Base-by-base conservation (phyloP, 2,113 vertebrate genomes). In the Laterallus jamaicensis region DNA sequence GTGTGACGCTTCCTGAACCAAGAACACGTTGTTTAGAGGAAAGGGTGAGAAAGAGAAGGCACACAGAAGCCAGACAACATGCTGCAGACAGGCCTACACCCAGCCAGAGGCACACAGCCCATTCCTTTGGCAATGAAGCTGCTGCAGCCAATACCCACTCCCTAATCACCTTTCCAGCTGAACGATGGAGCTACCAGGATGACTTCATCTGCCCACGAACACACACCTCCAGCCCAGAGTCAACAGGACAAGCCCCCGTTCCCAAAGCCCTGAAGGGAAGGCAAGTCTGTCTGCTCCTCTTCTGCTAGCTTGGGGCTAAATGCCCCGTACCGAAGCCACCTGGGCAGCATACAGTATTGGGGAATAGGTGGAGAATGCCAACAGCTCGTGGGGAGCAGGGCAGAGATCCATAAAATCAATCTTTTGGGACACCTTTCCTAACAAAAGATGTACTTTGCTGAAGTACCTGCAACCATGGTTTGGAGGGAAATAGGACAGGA, bases 121-220 rank as follows among this genome's bases (percentile, higher is more conserved):
- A 22, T 32, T 31, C 11, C 0, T 4, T 22, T 9, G 13, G 15
- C 1, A 1, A 6, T 14, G 50, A 60, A 28, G 35, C 20, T 10
- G 24, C 12, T 8, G 32, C 1, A 5, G 26, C 40, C 67, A 9
- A 47, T 68, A 68, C 9, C 37, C 19, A 50, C 44, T 50, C 74
- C 25, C 10, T 29, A 15, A 11, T 31, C 4, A 0, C 17, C 15
- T 55, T 28, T 55, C 66, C 55, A 56, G n/a, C 50, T 12, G 40
- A 44, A 47, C 21, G 47, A 64, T 64, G 10, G 15, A 64, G 67
- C 75, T 81, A 64, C 67, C 2, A 79, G 90, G 85, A 92, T 84
- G 54, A 80, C 93, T 94, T 86, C 84, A 82, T 54, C 95, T 79
- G 94, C 96, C 71, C 93, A 91, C 95, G 71, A 92, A 91, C 81